Evolutionary conservation across 2,888 invertebrate genomes (phyloP).

Genomic region (Idaea straminata): DNA sequence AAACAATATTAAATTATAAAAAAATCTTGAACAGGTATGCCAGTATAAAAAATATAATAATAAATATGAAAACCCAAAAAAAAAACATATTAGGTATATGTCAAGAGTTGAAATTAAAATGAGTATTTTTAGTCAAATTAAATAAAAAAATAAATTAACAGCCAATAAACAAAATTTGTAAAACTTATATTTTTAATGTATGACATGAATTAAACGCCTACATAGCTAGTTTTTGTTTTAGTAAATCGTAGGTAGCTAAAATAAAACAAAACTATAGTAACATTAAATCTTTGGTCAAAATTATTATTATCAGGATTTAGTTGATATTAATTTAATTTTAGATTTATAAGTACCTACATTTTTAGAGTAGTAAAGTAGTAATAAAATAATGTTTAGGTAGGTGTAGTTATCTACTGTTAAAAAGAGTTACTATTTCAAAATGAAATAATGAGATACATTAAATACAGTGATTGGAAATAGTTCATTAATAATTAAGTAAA

Average conservation of each 20-base stretch:
- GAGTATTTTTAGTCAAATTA: too few relatives aligned
- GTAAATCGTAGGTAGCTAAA: neutral
- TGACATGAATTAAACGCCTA: neutral
- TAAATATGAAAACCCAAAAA: neutral
- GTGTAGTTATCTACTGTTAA: neutral
- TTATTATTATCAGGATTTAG: neutral
- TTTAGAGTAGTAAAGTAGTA: neutral
- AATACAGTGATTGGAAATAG: neutral
- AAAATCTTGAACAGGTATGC: neutral
- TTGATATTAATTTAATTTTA: neutral
- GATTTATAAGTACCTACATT: neutral
- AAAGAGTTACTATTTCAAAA: neutral
- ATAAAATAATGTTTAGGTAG: neutral
- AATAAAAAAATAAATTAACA: too few relatives aligned
- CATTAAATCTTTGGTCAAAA: neutral
- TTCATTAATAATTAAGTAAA: slow-evolving; percentile 6
- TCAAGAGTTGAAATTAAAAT: neutral
- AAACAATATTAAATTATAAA: too few relatives aligned
- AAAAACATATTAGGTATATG: neutral
- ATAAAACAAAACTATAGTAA: neutral
- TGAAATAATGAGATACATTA: neutral
- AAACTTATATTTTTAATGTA: neutral
- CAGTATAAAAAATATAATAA: neutral
- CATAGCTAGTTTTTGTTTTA: too few relatives aligned
- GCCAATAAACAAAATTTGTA: neutral